Conservation (phyloP, 2,888 invertebrate genomes). For the Nasonovia ribisnigri region DNA sequence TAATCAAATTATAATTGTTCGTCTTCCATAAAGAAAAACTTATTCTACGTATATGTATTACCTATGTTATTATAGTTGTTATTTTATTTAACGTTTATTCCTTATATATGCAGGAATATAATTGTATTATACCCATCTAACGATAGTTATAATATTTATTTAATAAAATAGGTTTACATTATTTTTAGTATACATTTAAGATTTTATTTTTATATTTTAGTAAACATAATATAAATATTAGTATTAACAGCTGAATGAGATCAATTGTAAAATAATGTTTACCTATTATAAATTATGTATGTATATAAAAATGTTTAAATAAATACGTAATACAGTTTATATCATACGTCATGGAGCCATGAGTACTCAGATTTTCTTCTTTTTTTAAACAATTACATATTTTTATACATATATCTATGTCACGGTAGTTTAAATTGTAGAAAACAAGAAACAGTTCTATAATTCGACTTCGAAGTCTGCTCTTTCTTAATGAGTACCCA, state of each 20-base stretch:
- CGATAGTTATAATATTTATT: background rate
- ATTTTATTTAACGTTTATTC: background rate
- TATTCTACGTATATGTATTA: background rate
- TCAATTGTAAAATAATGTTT: background rate
- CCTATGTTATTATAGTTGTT: background rate
- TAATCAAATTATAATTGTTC: background rate
- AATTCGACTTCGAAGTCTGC: background rate
- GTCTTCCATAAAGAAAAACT: background rate
- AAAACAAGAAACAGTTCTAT: background rate
- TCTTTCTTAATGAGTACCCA: background rate
- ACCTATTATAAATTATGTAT: background rate
- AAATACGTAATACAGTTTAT: background rate
- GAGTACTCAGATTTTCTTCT: background rate
- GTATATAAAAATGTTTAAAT: background rate
- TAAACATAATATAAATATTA: background rate
- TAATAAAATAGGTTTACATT: background rate
- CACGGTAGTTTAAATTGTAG: background rate
- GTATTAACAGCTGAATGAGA: background rate
- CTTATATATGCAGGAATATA: background rate
- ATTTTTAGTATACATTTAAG: background rate
- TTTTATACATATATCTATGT: background rate
- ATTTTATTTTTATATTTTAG: conserved; percentile 27
- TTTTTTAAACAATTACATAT: background rate
- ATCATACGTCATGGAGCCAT: background rate
- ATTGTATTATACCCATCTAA: background rate